Conservation (phyloP, 2,888 invertebrate species). For the Prosopocoilus inquinatus region DNA sequence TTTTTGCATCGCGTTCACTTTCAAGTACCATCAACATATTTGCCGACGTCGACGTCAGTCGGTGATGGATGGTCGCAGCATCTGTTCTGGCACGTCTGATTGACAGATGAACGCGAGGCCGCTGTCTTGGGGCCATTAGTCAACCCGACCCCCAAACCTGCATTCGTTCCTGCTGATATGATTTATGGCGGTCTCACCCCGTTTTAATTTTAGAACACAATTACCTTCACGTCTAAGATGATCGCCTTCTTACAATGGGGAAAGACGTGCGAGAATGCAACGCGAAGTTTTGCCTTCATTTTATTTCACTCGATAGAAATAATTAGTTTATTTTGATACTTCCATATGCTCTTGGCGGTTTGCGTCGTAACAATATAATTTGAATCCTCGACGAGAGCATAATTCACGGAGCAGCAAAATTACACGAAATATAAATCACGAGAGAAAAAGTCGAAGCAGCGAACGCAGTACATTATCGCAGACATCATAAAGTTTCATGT, state of each 20-base stretch:
- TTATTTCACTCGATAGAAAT: too few relatives aligned
- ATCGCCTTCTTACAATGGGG: slow-evolving; percentile 13
- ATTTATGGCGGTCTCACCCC: slow-evolving; percentile 25
- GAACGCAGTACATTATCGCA: slow-evolving; percentile 39
- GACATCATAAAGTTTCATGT: slow-evolving; percentile 43
- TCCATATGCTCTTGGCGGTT: too few relatives aligned
- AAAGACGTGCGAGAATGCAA: too few relatives aligned
- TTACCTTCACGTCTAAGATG: slow-evolving; percentile 20
- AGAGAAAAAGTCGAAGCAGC: slow-evolving; percentile 34
- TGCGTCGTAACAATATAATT: not conserved
- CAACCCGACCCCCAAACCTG: slow-evolving; percentile 28
- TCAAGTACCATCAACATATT: slow-evolving; percentile 17
- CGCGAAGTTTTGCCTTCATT: too few relatives aligned
- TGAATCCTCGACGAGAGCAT: not conserved
- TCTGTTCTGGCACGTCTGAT: slow-evolving; percentile 38
- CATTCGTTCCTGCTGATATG: slow-evolving; percentile 28
- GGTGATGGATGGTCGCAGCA: slow-evolving; percentile 27
- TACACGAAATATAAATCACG: slow-evolving; percentile 33
- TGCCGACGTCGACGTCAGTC: slow-evolving; percentile 14
- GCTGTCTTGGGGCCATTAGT: slow-evolving; percentile 40
- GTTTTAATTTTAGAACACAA: slow-evolving; percentile 26
- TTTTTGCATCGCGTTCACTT: slow-evolving; percentile 18
- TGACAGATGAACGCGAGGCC: slow-evolving; percentile 39
- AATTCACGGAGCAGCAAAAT: not conserved
- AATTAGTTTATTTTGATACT: too few relatives aligned